Base-by-base conservation (phyloP, 1,140 invertebrate species). In the Drosophila punjabiensis region DNA sequence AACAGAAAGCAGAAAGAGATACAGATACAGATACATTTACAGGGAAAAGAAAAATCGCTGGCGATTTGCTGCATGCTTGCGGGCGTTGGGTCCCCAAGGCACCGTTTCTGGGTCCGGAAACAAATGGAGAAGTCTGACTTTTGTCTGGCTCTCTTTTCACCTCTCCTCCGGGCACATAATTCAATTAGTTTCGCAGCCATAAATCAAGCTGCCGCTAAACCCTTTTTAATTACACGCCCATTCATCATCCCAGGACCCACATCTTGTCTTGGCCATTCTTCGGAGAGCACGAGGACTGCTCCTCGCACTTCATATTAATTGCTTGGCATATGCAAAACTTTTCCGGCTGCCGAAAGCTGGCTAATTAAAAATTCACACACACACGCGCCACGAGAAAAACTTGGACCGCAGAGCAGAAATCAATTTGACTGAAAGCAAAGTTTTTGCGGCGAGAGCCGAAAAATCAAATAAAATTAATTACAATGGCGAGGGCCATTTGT, bases 381-480 rank as follows among this genome's bases (percentile, higher is more conserved):
- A 82, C 76, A 74, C 61, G 79, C 66, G 59, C 64, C 52, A 47
- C 60, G 16, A 45, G 16, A 52, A n/a, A 58, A 63, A 79, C 59
- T 79, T 79, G 55, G 63, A 71, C 79, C 64, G 53, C 76, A 79
- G 76, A 74, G 39, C 53, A 60, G 67, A 88, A 85, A 88, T 85
- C 88, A 88, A 91, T 91, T 91, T 91, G 66, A 45, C 62, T 85
- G 75, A 91, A 77, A 91, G 84, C 79, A 85, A 91, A 91, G 88
- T 91, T 90, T 90, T 68, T 68, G 52, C 43, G 47, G 61, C 56
- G 7, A 30, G 50, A 47, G 50, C 16, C 65, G 33, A 77, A 82
- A 85, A 90, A 90, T 90, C 86, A 90, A 90, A 90, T 86, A 68
- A 90, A 90, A 90, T 90, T 90, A 90, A 90, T 90, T 90, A 80